Conservation (phyloP, 2,888 invertebrate species). For the Pomacea canaliculata region DNA sequence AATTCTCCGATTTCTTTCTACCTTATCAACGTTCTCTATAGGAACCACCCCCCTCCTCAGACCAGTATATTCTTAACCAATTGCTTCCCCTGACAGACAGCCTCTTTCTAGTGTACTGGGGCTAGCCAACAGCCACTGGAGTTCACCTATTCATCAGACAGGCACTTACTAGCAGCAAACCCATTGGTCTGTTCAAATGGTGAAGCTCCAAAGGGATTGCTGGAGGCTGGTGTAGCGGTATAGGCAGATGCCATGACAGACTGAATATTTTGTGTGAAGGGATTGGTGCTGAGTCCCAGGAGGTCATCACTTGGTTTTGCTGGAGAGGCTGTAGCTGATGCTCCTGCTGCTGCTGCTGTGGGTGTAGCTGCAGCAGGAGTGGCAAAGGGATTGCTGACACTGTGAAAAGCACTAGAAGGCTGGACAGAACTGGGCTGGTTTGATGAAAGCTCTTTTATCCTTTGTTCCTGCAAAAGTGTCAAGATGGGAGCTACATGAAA, state of each 20-base stretch:
- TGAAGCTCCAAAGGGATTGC: conserved; percentile 45
- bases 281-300: conserved; percentile 85
- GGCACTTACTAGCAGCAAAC: conserved; percentile 14
- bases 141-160: background rate
- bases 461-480: conserved; percentile 46
- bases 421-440: conserved; percentile 39
- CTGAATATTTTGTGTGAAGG: conserved; percentile 78
- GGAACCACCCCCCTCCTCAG: too few relatives aligned
- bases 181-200: conserved; percentile 28
- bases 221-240: conserved; percentile 28
- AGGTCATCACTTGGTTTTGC: conserved; percentile 88
- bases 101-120: too few relatives aligned
- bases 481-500: background rate
- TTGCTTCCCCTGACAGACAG: too few relatives aligned
- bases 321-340: conserved; percentile 26
- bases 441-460: conserved; percentile 45
- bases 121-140: too few relatives aligned
- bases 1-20: too few relatives aligned
- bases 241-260: conserved; percentile 56
- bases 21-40: too few relatives aligned
- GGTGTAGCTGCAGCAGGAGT: conserved; percentile 40
- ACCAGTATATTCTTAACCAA: too few relatives aligned
- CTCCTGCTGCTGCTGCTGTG: conserved; percentile 29
- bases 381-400: conserved; percentile 49
- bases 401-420: conserved; percentile 24